phyloP scores from a whole-genome alignment of 2,797 vertebrate species.

The Fundulus diaphanus region DNA sequence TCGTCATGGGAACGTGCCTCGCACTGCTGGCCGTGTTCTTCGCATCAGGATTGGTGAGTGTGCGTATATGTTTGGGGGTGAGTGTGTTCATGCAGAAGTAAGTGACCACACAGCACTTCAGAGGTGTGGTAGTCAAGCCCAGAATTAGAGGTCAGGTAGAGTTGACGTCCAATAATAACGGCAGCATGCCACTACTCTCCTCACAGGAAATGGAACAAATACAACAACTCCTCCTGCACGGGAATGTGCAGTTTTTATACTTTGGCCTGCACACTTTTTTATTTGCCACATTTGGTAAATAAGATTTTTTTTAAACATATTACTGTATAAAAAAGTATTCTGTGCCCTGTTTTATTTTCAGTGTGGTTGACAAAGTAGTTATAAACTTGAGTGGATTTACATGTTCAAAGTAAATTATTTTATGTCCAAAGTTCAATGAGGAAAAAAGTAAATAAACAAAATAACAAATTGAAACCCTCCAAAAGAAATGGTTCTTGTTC shows the following conservation, averaged over 20 bases:
- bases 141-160: neutral
- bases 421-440: neutral
- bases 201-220: neutral
- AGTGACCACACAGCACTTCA: constrained; percentile 16
- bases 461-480: neutral
- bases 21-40: constrained; percentile 95
- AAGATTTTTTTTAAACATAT: neutral
- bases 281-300: neutral
- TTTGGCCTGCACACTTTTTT: neutral
- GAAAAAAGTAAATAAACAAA: neutral
- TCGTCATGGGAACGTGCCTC: constrained; percentile 96
- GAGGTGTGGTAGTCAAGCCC: constrained; percentile 10
- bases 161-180: constrained; percentile 14
- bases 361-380: neutral
- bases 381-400: neutral
- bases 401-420: neutral
- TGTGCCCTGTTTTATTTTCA: neutral
- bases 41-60: constrained; percentile 93
- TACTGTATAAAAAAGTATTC: neutral
- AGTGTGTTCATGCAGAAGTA: neutral
- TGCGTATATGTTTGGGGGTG: constrained; percentile 3
- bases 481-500: neutral
- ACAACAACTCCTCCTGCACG: neutral
- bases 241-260: neutral
- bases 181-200: neutral